Evolutionary conservation across 92 coral and sea anemone species (phyloP).

Genomic region (Siderastrea siderea): DNA sequence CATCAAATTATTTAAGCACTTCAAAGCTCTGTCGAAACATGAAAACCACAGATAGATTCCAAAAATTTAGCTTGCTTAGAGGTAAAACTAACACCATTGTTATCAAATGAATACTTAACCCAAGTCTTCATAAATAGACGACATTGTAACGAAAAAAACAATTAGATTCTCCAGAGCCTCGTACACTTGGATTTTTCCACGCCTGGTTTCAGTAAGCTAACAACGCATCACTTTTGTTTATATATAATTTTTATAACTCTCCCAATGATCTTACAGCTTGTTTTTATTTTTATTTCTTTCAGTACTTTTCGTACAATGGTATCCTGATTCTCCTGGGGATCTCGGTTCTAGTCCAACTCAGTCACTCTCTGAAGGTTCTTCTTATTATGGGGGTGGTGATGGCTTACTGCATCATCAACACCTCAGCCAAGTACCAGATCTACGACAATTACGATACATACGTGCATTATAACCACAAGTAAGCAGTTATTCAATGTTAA

Average conservation of each 20-base stretch:
- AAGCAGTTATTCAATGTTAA: constrained; percentile 1
- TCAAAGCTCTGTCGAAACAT: too few species aligned
- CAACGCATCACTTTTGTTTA: too few species aligned
- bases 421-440: constrained; percentile 51
- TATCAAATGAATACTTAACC: too few species aligned
- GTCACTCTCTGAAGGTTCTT: constrained; percentile 88
- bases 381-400: constrained; percentile 71
- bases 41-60: too few species aligned
- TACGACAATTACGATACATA: constrained; percentile 78
- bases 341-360: constrained; percentile 94
- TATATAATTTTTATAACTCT: background rate
- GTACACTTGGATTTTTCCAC: too few species aligned
- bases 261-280: background rate
- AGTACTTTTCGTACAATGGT: constrained; percentile 96
- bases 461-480: constrained; percentile 52
- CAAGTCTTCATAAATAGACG: too few species aligned
- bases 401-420: constrained; percentile 86
- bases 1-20: too few species aligned
- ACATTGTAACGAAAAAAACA: too few species aligned
- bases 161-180: too few species aligned
- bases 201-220: too few species aligned
- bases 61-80: too few species aligned
- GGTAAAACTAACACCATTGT: too few species aligned
- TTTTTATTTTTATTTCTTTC: constrained; percentile 34
- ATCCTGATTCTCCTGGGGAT: constrained; percentile 90